Evolutionary conservation across 2,888 invertebrate genomes (phyloP).

Genomic region (Zeuzera pyrina): DNA sequence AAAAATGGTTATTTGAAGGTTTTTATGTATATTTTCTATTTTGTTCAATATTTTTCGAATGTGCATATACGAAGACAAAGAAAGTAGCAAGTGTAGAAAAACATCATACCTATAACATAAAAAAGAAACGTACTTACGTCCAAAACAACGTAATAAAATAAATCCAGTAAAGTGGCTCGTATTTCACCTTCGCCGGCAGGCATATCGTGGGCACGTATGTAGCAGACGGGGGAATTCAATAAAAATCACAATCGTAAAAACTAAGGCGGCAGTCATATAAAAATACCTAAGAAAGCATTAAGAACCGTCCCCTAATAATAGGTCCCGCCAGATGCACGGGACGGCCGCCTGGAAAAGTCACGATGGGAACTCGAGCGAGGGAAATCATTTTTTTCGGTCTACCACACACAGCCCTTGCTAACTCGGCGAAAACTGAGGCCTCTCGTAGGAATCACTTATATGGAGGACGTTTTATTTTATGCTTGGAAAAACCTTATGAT

Average conservation of each 20-base stretch:
- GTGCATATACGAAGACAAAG: no score
- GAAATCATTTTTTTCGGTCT: conserved; percentile 73
- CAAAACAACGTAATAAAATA: conserved; percentile 55
- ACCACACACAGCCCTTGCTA: conserved; percentile 67
- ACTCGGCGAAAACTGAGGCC: conserved; percentile 58
- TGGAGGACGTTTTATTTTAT: conserved; percentile 35
- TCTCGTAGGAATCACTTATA: conserved; percentile 45
- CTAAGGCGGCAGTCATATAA: conserved; percentile 64
- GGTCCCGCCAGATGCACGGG: conserved; percentile 70
- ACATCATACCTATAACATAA: no score
- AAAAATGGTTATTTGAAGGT: no score
- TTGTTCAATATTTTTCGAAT: no score
- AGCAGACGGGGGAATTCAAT: conserved; percentile 54
- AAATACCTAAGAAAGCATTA: conserved; percentile 70
- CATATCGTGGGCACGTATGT: conserved; percentile 38
- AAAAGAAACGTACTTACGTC: no score
- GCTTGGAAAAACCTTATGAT: no score
- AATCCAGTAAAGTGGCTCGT: conserved; percentile 61
- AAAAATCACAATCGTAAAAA: conserved; percentile 72
- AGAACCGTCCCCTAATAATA: conserved; percentile 70
- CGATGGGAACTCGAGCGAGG: conserved; percentile 64
- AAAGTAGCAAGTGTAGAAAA: no score
- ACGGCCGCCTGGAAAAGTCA: conserved; percentile 69
- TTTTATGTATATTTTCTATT: no score
- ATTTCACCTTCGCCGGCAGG: conserved; percentile 61